These are phyloP conservation scores for Actias luna DNA, from an alignment of 2,888 invertebrate species.

Conservation along the genomic window DNA sequence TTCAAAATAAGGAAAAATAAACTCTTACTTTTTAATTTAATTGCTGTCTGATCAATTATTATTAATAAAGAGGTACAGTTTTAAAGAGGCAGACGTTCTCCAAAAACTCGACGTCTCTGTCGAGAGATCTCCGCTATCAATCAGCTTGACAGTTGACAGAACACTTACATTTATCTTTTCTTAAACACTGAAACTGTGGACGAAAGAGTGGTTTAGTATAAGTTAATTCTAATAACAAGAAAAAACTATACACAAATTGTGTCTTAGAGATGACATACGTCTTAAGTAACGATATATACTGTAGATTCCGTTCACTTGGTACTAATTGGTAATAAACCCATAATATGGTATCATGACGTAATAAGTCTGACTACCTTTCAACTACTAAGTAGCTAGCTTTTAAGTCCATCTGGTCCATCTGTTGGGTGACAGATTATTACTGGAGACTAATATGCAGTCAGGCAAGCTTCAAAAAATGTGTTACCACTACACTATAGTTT, in stretches of 20 bases:
- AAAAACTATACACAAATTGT: neutral
- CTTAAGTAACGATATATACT: neutral
- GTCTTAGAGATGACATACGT: neutral
- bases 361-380: too few species aligned
- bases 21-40: neutral
- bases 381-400: too few species aligned
- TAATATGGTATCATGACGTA: too few species aligned
- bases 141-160: constrained; percentile 67
- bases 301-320: too few species aligned
- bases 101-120: constrained; percentile 47
- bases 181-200: constrained; percentile 41
- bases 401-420: too few species aligned
- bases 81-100: constrained; percentile 30
- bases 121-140: constrained; percentile 58
- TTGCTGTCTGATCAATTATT: constrained; percentile 3
- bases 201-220: constrained; percentile 43
- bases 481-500: too few species aligned
- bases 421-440: too few species aligned
- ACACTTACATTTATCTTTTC: constrained; percentile 69
- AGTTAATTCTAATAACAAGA: constrained; percentile 41
- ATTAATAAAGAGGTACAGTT: constrained; percentile 2
- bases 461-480: too few species aligned
- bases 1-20: neutral
- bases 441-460: too few species aligned
- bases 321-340: too few species aligned